Evolutionary conservation across 1,140 invertebrate species (phyloP), one percentile per base, ranked within the genome.

Genomic region (Heterodera carotae): DNA sequence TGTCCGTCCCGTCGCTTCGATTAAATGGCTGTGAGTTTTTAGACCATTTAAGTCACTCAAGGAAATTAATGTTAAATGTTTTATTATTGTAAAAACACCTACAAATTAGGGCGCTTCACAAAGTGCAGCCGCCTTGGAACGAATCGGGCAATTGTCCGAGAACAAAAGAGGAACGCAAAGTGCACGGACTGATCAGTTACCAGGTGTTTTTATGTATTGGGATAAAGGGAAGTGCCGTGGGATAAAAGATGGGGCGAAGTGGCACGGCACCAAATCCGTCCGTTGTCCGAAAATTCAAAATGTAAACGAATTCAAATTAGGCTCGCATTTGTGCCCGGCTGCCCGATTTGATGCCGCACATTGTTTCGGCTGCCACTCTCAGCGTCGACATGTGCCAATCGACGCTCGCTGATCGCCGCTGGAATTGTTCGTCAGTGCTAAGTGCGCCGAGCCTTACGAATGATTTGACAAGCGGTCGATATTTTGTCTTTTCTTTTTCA

Each of bases 361-460:
- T 94, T 64, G 91, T 91, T 22, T 90, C 90, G 60, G 93, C 93
- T 1, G 92, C 93, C 4, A 89, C 89, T 27, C 88, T 92, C 67
- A 91, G 92, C 1, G 90, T 91, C 25, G 88, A 90, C 68, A 91
- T 92, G 22, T 94, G 93, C 87, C 92, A 93, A 84, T 89, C 90
- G 71, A 90, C 92, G 1, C 93, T 94, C 85, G 88, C 89, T 10
- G 90, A 92, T 80, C 90, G 93, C 69, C 89, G 93, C 68, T 94
- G 93, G 93, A 94, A 94, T 88, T 94, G 93, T 88, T 93, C 92
- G 66, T 92, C 92, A 62, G 91, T 94, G 68, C 89, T 91, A 18
- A 89, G 87, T 93, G 94, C 88, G 89, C 94, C 79, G 0, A 90
- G 90, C 92, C 94, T 90, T 94, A 91, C 91, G 1, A 91, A 92